Percentiles rank a stretch among this genome's conserved stretches.
Conservation (phyloP, 2,113 vertebrate species). For the Callopanchax toddi region DNA sequence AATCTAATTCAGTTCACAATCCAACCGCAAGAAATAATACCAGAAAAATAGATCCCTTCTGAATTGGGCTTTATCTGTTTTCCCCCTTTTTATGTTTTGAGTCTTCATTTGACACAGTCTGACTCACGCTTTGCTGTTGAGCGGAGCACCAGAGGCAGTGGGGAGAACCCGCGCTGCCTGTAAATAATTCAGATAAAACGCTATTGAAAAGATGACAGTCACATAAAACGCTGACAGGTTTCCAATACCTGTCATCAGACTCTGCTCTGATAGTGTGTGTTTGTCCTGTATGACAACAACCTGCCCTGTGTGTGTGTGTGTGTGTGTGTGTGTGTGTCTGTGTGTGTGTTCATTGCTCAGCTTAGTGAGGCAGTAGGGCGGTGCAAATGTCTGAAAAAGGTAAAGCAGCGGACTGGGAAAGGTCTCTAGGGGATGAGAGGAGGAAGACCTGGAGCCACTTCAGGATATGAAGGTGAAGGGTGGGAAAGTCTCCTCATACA, state of each 20-base stretch:
- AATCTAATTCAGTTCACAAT: too few species aligned
- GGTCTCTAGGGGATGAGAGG: constrained; percentile 30
- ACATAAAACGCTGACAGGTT: constrained; percentile 19
- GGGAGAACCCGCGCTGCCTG: constrained; percentile 1
- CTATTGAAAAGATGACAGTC: constrained; percentile 22
- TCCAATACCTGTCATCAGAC: constrained; percentile 12
- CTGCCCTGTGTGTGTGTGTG: constrained; percentile 1
- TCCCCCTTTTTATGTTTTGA: neutral
- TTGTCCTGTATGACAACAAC: constrained; percentile 9
- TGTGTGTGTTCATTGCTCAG: constrained; percentile 34
- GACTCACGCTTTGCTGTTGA: constrained; percentile 1
- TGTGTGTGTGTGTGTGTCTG: constrained; percentile 15
- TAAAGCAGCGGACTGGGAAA: constrained; percentile 25
- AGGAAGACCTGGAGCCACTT: constrained; percentile 32
- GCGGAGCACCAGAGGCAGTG: neutral
- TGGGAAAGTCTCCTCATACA: constrained; percentile 28
- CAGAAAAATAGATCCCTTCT: neutral
- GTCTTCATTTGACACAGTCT: neutral
- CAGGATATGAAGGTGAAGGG: constrained; percentile 46
- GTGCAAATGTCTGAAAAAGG: constrained; percentile 58
- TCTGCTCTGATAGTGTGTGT: constrained; percentile 11
- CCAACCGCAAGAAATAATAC: too few species aligned
- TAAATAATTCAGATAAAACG: constrained; percentile 42
- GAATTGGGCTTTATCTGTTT: neutral
- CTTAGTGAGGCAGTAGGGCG: constrained; percentile 40